These are phyloP conservation scores for Dinoponera quadriceps DNA, from an alignment of 1,140 invertebrate species.

Conservation along the genomic window DNA sequence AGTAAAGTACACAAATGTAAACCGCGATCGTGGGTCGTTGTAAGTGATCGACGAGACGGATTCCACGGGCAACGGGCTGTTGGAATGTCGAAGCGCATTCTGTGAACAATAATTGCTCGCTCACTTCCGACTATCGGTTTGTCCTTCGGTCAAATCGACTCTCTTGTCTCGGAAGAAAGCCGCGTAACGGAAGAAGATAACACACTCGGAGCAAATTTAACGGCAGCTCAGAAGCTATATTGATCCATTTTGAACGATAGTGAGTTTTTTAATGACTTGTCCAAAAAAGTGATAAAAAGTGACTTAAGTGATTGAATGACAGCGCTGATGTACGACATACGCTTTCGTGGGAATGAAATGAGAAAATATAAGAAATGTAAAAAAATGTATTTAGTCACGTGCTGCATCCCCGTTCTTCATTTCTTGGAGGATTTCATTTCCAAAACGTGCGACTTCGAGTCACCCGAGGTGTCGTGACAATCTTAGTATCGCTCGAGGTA, in stretches of 20 bases:
- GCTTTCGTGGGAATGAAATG: too few relatives aligned
- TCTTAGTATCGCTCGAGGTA: neutral
- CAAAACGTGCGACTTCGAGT: neutral
- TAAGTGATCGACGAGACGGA: slow-evolving; percentile 29
- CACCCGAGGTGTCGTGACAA: neutral
- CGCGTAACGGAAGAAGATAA: neutral
- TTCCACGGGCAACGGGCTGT: neutral
- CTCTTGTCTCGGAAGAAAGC: neutral
- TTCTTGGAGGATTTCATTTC: neutral
- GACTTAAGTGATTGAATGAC: too few relatives aligned
- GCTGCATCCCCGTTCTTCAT: too few relatives aligned
- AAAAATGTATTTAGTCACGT: too few relatives aligned
- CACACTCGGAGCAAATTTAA: neutral
- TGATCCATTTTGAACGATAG: too few relatives aligned
- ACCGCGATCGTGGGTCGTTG: slow-evolving; percentile 33
- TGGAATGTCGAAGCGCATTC: neutral
- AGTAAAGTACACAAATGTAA: slow-evolving; percentile 18
- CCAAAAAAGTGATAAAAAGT: too few relatives aligned
- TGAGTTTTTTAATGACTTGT: too few relatives aligned
- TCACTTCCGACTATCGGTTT: neutral
- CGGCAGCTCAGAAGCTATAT: too few relatives aligned
- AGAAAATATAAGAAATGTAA: neutral
- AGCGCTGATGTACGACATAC: too few relatives aligned
- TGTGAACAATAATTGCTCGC: neutral
- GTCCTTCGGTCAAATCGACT: slow-evolving; percentile 12